Evolutionary conservation across 2,113 vertebrate genomes (phyloP).

Genomic region (Leptodactylus fuscus): DNA sequence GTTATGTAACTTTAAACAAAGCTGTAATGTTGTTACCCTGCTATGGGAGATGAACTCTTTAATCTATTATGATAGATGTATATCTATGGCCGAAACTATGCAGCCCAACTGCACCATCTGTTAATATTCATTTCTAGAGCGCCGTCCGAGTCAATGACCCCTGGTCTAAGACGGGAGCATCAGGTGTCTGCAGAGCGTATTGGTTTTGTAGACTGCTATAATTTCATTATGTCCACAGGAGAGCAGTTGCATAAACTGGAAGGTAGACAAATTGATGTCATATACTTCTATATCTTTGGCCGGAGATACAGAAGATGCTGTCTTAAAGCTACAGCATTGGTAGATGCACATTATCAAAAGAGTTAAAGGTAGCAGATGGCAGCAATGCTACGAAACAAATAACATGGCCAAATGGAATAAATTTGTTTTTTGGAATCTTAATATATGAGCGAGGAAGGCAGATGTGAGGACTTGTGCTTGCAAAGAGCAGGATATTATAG

Average conservation of each 20-base stretch:
- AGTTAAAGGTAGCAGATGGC: constrained; percentile 47
- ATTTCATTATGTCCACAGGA: constrained; percentile 43
- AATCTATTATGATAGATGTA: constrained; percentile 2
- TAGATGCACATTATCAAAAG: not conserved
- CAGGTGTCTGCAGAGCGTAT: constrained; percentile 43
- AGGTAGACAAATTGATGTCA: constrained; percentile 29
- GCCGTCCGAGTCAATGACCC: constrained; percentile 19
- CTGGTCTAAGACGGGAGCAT: constrained; percentile 26
- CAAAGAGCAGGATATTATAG: constrained; percentile 43
- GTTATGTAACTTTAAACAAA: constrained; percentile 32
- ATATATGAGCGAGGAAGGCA: constrained; percentile 42
- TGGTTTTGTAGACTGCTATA: constrained; percentile 8
- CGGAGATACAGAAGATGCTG: not conserved
- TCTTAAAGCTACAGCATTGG: constrained; percentile 31
- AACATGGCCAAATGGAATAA: constrained; percentile 44
- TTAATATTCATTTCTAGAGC: constrained; percentile 8
- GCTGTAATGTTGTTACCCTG: constrained; percentile 24
- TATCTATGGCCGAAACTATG: not conserved
- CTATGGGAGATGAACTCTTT: not conserved
- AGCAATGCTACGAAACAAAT: constrained; percentile 6
- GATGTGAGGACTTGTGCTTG: constrained; percentile 16
- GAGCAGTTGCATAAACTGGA: constrained; percentile 32
- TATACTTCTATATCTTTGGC: constrained; percentile 20
- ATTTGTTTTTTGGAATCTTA: constrained; percentile 39
- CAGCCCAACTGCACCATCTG: not conserved